A percentile compares a stretch with the other conserved stretches of the same genome.
Evolutionary conservation across 2,888 invertebrate species (phyloP).

Genomic region (Geophilus truncorum): DNA sequence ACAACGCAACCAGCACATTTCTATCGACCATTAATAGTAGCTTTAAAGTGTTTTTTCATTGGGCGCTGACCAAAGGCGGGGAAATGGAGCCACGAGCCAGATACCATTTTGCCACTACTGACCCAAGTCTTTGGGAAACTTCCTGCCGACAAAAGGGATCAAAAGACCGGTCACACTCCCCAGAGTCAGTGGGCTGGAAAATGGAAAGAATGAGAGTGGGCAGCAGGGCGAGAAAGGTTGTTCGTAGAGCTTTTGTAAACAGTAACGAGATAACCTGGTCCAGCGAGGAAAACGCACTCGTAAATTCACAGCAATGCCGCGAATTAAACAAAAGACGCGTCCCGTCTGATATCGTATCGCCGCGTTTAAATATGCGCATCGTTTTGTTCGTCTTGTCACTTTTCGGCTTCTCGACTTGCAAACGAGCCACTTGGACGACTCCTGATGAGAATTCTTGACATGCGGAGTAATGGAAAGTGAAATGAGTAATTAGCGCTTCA

Average conservation of each 20-base stretch:
- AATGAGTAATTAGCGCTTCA: background rate
- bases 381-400: background rate
- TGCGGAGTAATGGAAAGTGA: background rate
- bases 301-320: background rate
- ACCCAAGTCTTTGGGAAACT: background rate
- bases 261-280: conserved; percentile 4
- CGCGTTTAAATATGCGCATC: background rate
- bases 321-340: background rate
- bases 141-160: conserved; percentile 10
- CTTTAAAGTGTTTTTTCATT: background rate
- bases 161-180: conserved; percentile 10
- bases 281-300: background rate
- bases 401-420: background rate
- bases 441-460: background rate
- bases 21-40: background rate
- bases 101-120: conserved; percentile 5
- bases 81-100: background rate
- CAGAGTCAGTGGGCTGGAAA: conserved; percentile 5
- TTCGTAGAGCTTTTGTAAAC: background rate
- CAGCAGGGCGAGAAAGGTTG: conserved; percentile 4
- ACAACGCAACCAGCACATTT: background rate
- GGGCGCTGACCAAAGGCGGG: background rate
- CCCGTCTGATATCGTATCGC: background rate
- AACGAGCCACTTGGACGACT: background rate
- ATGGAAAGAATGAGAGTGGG: conserved; percentile 4